A percentile compares a stretch with the other conserved stretches of the same genome.
phyloP scores from a whole-genome alignment of 2,888 invertebrate species.

The Acheta domesticus region DNA sequence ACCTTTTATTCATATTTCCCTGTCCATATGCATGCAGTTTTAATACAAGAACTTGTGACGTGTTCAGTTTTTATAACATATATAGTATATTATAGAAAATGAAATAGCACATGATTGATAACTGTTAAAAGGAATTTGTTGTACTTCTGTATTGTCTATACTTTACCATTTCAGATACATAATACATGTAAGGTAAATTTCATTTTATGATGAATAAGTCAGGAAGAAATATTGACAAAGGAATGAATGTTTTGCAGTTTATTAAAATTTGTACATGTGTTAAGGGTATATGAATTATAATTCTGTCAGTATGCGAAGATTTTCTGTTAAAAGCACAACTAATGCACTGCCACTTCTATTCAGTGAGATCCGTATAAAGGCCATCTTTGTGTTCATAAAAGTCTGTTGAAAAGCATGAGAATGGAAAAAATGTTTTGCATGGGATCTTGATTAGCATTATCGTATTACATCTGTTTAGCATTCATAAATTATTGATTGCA shows the following conservation, averaged over 20 bases:
- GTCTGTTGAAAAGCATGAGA: too few species aligned
- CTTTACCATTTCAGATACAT: slow-evolving; percentile 2
- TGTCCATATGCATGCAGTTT: slow-evolving; percentile 22
- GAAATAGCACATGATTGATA: slow-evolving; percentile 22
- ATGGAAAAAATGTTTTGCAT: too few species aligned
- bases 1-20: slow-evolving; percentile 25
- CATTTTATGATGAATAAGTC: background rate
- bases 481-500: too few species aligned
- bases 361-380: background rate
- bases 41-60: slow-evolving; percentile 22
- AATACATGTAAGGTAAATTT: background rate
- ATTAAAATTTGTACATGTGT: too few species aligned
- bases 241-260: too few species aligned
- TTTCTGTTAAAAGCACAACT: background rate
- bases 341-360: background rate
- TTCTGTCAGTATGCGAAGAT: too few species aligned
- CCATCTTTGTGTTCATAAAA: background rate
- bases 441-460: too few species aligned
- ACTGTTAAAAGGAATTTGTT: slow-evolving; percentile 29
- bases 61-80: slow-evolving; percentile 22
- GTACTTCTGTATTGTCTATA: slow-evolving; percentile 30
- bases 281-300: too few species aligned
- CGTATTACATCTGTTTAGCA: too few species aligned
- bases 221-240: background rate
- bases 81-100: slow-evolving; percentile 22